Conservation (phyloP, 2,888 invertebrate species). For the Trimorus sp. region DNA sequence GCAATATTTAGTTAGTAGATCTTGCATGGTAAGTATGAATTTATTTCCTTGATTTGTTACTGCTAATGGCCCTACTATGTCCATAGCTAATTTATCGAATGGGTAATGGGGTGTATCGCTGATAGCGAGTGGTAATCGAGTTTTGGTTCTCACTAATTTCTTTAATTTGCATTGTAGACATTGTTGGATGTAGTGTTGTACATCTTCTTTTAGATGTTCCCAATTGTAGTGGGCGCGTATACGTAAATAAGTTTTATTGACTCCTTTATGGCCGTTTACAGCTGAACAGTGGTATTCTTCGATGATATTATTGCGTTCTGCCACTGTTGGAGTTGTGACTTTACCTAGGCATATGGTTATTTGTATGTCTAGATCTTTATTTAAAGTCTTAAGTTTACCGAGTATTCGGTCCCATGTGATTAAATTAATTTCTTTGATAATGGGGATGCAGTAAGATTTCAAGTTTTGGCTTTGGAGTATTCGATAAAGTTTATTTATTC, state of each 20-base stretch:
- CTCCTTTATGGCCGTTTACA: conserved; percentile 25
- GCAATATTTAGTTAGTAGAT: conserved; percentile 20
- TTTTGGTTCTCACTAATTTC: conserved; percentile 59
- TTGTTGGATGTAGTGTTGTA: too few species aligned
- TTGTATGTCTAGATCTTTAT: too few species aligned
- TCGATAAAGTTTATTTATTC: too few species aligned
- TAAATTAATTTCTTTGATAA: too few species aligned
- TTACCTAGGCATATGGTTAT: too few species aligned
- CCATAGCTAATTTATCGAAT: conserved; percentile 60
- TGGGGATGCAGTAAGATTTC: too few species aligned
- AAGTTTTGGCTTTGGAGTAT: too few species aligned
- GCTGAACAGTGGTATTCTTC: conserved; percentile 7
- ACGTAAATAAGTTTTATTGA: not conserved
- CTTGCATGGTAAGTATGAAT: conserved; percentile 14
- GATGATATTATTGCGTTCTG: conserved; percentile 21
- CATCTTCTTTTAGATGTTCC: too few species aligned
- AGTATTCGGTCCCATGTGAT: too few species aligned
- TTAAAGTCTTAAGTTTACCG: too few species aligned
- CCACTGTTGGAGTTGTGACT: too few species aligned
- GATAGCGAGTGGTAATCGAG: conserved; percentile 53
- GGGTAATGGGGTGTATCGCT: conserved; percentile 58
- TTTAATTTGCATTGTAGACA: conserved; percentile 51
- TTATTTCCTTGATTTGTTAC: conserved; percentile 58
- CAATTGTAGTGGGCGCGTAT: too few species aligned
- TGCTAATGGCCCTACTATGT: conserved; percentile 66